A percentile compares a stretch with the other conserved stretches of the same genome.
Conservation (phyloP, 2,797 vertebrate genomes). For the Pitangus sulphuratus region DNA sequence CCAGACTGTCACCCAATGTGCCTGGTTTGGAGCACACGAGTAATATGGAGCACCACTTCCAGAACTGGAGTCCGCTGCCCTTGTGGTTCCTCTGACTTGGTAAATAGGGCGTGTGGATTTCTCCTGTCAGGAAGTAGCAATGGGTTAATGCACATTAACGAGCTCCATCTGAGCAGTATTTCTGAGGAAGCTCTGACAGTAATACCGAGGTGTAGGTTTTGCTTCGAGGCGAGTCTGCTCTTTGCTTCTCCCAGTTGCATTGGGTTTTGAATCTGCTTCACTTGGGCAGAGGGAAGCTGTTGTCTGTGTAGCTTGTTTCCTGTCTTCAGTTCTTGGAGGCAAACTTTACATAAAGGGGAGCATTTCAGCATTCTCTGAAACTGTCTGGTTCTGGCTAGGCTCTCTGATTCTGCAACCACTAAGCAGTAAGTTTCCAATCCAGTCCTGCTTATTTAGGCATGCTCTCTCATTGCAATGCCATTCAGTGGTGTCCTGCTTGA, state of each 20-base stretch:
- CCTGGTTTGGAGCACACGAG: neutral
- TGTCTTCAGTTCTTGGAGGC: conserved; percentile 54
- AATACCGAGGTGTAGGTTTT: neutral
- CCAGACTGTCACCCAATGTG: neutral
- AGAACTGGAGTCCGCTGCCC: neutral
- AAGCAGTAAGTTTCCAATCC: conserved; percentile 59
- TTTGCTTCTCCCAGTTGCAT: neutral
- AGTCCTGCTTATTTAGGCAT: conserved; percentile 64
- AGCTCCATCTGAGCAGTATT: neutral
- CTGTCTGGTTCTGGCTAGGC: conserved; percentile 58
- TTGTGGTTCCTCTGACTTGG: neutral
- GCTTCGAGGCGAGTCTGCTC: neutral
- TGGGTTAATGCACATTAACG: conserved; percentile 3
- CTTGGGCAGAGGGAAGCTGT: conserved; percentile 30
- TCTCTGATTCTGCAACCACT: conserved; percentile 56
- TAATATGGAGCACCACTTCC: neutral
- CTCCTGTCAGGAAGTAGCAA: neutral
- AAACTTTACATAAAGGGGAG: conserved; percentile 39
- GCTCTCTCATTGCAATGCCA: conserved; percentile 3
- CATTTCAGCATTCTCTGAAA: conserved; percentile 54
- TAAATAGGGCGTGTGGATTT: neutral
- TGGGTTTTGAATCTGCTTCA: conserved; percentile 1
- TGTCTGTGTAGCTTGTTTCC: conserved; percentile 52
- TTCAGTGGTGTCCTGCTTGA: conserved; percentile 58
- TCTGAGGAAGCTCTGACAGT: neutral